Conservation (phyloP, 2,797 vertebrate genomes). For the Dendrocincla fuliginosa region DNA sequence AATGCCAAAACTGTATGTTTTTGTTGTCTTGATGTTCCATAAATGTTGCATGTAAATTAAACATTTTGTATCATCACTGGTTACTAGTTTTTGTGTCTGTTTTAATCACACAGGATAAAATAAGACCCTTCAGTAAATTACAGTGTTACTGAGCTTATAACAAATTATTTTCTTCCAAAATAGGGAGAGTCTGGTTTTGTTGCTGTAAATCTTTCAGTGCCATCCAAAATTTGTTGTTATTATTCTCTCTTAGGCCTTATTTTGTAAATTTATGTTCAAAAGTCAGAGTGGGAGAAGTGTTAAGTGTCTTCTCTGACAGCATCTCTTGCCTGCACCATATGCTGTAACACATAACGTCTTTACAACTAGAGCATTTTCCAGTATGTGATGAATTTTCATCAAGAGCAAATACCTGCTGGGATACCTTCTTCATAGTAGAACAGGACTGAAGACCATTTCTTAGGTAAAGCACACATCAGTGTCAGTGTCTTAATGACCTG, state of each 20-base stretch:
- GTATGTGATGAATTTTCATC: not conserved
- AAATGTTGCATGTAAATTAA: slow-evolving; percentile 80
- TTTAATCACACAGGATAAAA: not conserved
- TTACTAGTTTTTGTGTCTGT: slow-evolving; percentile 1
- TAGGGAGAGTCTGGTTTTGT: not conserved
- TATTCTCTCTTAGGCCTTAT: not conserved
- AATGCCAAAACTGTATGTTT: slow-evolving; percentile 57
- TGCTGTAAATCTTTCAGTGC: not conserved
- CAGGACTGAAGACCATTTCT: not conserved
- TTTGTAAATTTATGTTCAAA: not conserved
- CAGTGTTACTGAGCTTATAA: not conserved
- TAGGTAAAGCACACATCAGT: not conserved
- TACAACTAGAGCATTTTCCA: not conserved
- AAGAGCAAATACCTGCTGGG: not conserved
- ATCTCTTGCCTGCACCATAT: not conserved
- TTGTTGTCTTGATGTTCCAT: slow-evolving; percentile 68
- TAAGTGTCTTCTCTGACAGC: not conserved
- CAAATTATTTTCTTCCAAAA: not conserved
- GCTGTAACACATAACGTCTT: not conserved
- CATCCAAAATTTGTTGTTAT: not conserved
- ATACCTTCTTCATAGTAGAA: not conserved
- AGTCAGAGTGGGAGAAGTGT: not conserved
- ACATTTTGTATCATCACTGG: slow-evolving; percentile 72
- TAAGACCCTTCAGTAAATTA: not conserved
- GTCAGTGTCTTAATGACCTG: not conserved